These are phyloP conservation scores for Rotaria magnacalcarata DNA, from an alignment of 2,888 invertebrate species.

Conservation along the genomic window DNA sequence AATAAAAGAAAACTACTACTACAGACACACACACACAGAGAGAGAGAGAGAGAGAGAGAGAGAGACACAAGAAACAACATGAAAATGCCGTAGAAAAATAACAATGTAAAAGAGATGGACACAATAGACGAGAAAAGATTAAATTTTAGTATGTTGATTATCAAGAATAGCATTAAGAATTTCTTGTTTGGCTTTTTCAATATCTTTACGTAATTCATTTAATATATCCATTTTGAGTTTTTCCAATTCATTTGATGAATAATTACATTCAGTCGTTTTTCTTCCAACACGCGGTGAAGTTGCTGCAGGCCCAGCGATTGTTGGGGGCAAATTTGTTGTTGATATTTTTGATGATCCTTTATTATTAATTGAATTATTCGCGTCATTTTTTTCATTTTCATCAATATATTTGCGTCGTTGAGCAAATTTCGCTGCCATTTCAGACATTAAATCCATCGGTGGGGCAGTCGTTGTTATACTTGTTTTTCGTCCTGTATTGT, in stretches of 20 bases:
- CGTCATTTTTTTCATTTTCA: neutral
- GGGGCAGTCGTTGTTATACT: neutral
- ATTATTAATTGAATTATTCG: neutral
- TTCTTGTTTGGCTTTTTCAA: slow-evolving; percentile 84
- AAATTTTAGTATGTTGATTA: neutral
- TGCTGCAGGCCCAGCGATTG: neutral
- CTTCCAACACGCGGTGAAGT: slow-evolving; percentile 12
- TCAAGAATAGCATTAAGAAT: slow-evolving; percentile 77
- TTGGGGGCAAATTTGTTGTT: neutral
- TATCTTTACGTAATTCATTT: slow-evolving; percentile 81
- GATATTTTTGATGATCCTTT: neutral
- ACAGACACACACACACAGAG: neutral
- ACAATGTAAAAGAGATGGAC: neutral
- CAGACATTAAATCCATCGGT: slow-evolving; percentile 25
- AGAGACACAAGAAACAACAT: slow-evolving; percentile 27
- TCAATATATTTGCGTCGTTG: neutral
- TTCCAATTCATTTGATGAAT: slow-evolving; percentile 71
- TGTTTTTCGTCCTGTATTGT: neutral
- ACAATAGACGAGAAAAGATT: neutral
- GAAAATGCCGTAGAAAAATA: neutral
- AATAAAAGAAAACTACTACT: neutral
- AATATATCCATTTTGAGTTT: slow-evolving; percentile 85
- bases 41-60: no score
- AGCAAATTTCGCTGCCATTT: slow-evolving; percentile 5
- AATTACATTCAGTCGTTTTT: neutral